Base-by-base conservation (phyloP, 2,797 vertebrate species). In the Setipinna tenuifilis region DNA sequence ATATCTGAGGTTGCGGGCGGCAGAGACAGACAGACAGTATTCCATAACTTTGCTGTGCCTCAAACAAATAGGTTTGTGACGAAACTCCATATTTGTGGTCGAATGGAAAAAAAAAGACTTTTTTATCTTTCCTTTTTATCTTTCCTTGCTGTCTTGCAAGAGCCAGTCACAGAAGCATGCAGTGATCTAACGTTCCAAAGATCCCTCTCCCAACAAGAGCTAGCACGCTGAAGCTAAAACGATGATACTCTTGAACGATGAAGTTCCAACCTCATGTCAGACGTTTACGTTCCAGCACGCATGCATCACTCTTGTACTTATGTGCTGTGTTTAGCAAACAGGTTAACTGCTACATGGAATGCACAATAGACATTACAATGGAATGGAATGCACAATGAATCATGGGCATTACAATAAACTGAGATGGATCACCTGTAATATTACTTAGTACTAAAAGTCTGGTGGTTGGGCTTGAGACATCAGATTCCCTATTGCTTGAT, bases 201-300 rank as follows among this genome's bases (percentile, higher is more conserved):
- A 81, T 88, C 89, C 88, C 65, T 83, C 85, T 81, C 84, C 62
- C 84, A 91, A 90, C 93, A 90, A 89, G 92, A 92, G 88, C 88
- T 90, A 87, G 92, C 92, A 93, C 91, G 92, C 85, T 84, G 85
- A 83, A 86, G 88, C 90, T 89, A 84, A 83, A 35, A 41, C 7
- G 0, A 5, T 81, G n/a, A 68, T 82, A n/a, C 54, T 57, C 82
- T 14, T 44, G 35, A n/a, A n/a, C n/a, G n/a, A n/a, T 21, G 57
- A 25, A 87, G 90, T 87, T 91, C 87, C 91, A 91, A 92, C 88
- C 82, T 31, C 92, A 90, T 91, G 91, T 93, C 91, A 92, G 31
- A 21, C 41, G 87, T 81, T 85, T 1, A 3, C 41, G 68, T 88
- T 89, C 87, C 87, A 62, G 82, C 81, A 91, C 88, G 12, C 91